Conservation (phyloP, 2,797 vertebrate genomes). For the Galago senegalensis region DNA sequence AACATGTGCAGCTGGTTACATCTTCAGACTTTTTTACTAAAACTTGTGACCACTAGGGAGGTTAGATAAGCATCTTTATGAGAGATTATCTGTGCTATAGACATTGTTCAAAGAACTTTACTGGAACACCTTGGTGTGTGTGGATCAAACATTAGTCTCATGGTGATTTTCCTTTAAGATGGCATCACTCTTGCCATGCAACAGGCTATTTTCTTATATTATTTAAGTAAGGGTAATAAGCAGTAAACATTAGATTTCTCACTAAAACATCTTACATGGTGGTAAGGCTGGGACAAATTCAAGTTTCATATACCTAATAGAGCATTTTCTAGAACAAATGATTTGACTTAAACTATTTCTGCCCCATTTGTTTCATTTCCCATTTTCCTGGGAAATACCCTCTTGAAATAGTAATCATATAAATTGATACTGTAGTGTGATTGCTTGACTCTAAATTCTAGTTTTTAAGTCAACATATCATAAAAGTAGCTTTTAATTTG, state of each 20-base stretch:
- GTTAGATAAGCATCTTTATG: not conserved
- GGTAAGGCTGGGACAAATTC: slow-evolving; percentile 30
- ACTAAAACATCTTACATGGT: not conserved
- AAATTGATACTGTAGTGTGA: not conserved
- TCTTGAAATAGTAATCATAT: slow-evolving; percentile 15
- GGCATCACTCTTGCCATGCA: not conserved
- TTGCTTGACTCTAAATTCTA: not conserved
- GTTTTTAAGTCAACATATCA: not conserved
- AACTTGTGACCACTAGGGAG: not conserved
- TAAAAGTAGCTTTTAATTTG: not conserved
- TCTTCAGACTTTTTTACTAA: not conserved
- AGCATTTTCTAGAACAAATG: slow-evolving; percentile 43
- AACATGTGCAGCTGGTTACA: not conserved
- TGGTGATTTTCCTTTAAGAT: not conserved
- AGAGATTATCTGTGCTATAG: not conserved
- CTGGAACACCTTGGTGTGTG: not conserved
- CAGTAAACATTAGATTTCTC: not conserved
- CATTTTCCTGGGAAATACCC: not conserved
- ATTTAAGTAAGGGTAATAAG: not conserved
- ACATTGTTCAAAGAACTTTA: not conserved
- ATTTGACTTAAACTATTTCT: slow-evolving; percentile 22
- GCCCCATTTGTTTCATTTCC: not conserved
- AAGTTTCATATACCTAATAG: slow-evolving; percentile 5
- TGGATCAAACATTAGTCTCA: not conserved
- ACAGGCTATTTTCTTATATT: not conserved